A percentile compares a stretch with the other conserved stretches of the same genome.
Evolutionary conservation across 2,797 vertebrate species (phyloP).

Genomic region (Argyrosomus regius): DNA sequence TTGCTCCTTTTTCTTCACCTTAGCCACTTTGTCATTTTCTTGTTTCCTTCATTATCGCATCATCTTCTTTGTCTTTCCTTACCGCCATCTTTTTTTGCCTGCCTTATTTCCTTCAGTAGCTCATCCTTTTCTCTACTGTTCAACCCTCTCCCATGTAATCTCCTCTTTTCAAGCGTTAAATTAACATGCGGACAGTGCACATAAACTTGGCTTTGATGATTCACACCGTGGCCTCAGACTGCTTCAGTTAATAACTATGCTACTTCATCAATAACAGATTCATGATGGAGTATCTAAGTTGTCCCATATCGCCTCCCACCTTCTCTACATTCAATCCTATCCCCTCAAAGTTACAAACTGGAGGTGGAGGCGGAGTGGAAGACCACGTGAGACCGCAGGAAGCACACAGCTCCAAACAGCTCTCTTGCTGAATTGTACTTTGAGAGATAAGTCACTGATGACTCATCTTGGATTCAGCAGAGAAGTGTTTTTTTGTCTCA

Average conservation of each 20-base stretch:
- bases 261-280: constrained; percentile 10
- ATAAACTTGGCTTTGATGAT: not conserved
- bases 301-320: too few species aligned
- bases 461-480: constrained; percentile 31
- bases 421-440: constrained; percentile 4
- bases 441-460: constrained; percentile 25
- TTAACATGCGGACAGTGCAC: not conserved
- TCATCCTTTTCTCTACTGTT: too few species aligned
- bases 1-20: too few species aligned
- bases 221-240: not conserved
- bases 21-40: too few species aligned
- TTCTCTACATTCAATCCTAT: not conserved
- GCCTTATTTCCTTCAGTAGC: too few species aligned
- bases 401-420: constrained; percentile 25
- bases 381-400: constrained; percentile 1
- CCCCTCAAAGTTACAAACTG: not conserved
- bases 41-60: too few species aligned
- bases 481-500: not conserved
- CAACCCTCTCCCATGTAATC: too few species aligned
- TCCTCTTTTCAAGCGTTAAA: not conserved
- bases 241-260: not conserved
- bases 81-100: too few species aligned
- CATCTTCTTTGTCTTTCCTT: too few species aligned
- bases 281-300: not conserved
- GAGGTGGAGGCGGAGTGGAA: not conserved